These are phyloP conservation scores for Deilephila elpenor DNA, from an alignment of 2,888 invertebrate species.

Conservation along the genomic window DNA sequence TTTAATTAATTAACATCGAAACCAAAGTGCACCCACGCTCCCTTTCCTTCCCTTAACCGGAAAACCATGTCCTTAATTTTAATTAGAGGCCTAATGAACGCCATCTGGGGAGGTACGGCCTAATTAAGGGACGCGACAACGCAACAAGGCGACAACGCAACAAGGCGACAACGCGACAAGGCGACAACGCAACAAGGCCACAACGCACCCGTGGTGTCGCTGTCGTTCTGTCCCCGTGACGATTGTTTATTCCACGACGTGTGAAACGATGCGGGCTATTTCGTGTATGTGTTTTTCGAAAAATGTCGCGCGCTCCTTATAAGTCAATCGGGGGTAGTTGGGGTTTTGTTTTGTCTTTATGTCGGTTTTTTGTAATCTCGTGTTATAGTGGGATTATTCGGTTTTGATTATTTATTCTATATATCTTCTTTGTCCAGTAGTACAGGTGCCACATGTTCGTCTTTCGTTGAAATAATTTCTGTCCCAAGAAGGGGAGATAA, in stretches of 20 bases:
- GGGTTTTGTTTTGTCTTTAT: neutral
- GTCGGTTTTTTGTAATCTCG: no score
- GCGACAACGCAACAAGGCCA: slow-evolving; percentile 33
- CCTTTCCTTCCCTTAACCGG: slow-evolving; percentile 66
- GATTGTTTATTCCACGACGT: slow-evolving; percentile 41
- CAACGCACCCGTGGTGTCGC: slow-evolving; percentile 34
- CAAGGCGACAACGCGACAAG: slow-evolving; percentile 37
- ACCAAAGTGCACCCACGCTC: slow-evolving; percentile 60
- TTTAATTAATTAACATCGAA: slow-evolving; percentile 63
- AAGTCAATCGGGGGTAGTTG: neutral
- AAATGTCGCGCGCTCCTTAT: slow-evolving; percentile 15
- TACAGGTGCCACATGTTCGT: no score
- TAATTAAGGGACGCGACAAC: slow-evolving; percentile 62
- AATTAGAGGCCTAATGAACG: slow-evolving; percentile 77
- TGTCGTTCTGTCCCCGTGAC: slow-evolving; percentile 29
- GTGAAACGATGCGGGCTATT: slow-evolving; percentile 19
- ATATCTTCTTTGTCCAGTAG: no score
- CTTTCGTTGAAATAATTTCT: no score
- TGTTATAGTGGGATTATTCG: no score
- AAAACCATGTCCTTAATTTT: slow-evolving; percentile 74
- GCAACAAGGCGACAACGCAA: neutral
- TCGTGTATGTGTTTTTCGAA: neutral
- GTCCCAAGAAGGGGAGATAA: no score
- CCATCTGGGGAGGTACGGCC: slow-evolving; percentile 67
- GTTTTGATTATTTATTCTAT: no score